These are phyloP conservation scores for Aphis gossypii DNA, from an alignment of 1,140 invertebrate species.

Conservation along the genomic window DNA sequence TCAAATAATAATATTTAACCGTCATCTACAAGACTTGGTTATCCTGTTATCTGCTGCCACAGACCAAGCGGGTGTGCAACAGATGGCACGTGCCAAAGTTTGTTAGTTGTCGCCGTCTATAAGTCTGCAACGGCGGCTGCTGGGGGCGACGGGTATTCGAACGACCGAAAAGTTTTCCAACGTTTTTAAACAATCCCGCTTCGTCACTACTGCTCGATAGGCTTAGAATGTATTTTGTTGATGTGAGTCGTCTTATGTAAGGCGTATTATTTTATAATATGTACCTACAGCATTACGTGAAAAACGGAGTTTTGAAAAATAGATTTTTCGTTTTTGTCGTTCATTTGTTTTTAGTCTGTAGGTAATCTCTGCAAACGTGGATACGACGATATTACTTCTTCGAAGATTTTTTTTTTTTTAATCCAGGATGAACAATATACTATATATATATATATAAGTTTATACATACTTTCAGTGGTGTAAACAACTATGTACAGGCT, in stretches of 20 bases:
- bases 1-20: not conserved
- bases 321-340: not conserved
- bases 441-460: not conserved
- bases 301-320: not conserved
- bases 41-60: not conserved
- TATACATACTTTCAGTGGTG: not conserved
- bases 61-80: not conserved
- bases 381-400: not conserved
- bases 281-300: not conserved
- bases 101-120: not conserved
- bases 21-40: not conserved
- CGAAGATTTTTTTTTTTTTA: constrained; percentile 7
- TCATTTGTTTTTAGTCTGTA: not conserved
- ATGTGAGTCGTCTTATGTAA: not conserved
- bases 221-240: not conserved
- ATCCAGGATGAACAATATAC: not conserved
- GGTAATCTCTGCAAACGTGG: not conserved
- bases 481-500: not conserved
- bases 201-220: not conserved
- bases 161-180: not conserved
- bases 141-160: not conserved
- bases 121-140: not conserved
- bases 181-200: not conserved
- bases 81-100: not conserved
- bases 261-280: not conserved